phyloP scores from a whole-genome alignment of 2,113 vertebrate genomes.

The Numenius arquata region DNA sequence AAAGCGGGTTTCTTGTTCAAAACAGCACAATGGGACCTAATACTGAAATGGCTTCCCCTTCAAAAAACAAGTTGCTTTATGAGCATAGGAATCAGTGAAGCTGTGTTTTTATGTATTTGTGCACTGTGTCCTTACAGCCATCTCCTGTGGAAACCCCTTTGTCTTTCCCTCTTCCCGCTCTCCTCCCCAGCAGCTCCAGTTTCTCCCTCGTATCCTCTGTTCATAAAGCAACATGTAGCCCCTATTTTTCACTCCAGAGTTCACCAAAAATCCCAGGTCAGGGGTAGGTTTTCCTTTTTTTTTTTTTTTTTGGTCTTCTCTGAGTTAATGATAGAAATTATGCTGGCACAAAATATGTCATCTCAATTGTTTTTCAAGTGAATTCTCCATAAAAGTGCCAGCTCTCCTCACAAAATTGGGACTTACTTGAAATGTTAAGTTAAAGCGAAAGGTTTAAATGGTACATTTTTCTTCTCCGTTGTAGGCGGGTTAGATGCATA shows the following conservation, averaged over 20 bases:
- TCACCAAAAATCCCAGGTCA: not conserved
- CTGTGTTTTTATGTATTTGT: not conserved
- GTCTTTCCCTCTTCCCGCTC: not conserved
- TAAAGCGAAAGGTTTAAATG: not conserved
- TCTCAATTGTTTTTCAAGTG: not conserved
- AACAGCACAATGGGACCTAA: conserved; percentile 18
- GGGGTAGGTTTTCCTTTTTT: not conserved
- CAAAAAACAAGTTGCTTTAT: not conserved
- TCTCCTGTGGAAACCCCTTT: not conserved
- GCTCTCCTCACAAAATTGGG: not conserved
- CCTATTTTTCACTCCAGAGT: not conserved
- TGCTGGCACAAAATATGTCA: not conserved
- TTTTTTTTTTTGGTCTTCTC: not conserved
- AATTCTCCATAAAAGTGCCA: not conserved
- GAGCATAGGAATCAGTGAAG: not conserved
- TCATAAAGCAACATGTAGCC: not conserved
- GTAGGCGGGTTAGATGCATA: not conserved
- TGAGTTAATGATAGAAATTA: not conserved
- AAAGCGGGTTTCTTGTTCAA: conserved; percentile 26
- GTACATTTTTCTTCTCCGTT: not conserved
- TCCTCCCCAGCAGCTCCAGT: not conserved
- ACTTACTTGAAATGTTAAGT: not conserved
- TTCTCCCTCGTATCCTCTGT: not conserved
- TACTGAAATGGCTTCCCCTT: not conserved
- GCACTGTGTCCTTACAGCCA: not conserved